Conservation (phyloP, 1,140 invertebrate genomes). For the Bombus polaris region DNA sequence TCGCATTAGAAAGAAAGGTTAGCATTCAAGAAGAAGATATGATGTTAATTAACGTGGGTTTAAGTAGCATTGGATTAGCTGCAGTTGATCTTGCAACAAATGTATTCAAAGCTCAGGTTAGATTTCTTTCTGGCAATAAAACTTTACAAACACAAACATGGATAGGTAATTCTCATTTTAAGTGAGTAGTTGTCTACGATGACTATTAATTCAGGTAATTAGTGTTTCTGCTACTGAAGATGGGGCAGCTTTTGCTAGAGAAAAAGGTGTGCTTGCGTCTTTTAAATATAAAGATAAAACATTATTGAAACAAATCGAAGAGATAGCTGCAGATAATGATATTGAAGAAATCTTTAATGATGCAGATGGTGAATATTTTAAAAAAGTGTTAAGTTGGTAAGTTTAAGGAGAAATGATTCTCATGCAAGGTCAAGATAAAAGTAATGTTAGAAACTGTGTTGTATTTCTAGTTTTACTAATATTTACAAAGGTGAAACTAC, state of each 20-base stretch:
- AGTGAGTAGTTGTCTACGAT: background rate
- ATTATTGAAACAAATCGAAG: constrained; percentile 82
- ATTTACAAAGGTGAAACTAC: constrained; percentile 71
- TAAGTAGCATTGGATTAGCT: constrained; percentile 85
- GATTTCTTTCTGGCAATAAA: background rate
- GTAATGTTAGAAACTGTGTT: constrained; percentile 10
- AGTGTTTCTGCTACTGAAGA: constrained; percentile 84
- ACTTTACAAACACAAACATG: background rate
- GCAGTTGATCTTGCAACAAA: constrained; percentile 86
- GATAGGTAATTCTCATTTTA: background rate
- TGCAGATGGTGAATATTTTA: constrained; percentile 84
- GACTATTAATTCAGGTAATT: constrained; percentile 82
- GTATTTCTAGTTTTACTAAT: constrained; percentile 75
- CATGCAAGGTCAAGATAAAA: background rate
- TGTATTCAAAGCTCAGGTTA: constrained; percentile 85
- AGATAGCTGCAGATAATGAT: constrained; percentile 83
- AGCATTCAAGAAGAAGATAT: constrained; percentile 83
- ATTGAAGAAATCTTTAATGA: constrained; percentile 85
- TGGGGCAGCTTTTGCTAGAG: constrained; percentile 82
- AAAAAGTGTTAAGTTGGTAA: constrained; percentile 83
- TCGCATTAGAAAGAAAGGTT: constrained; percentile 84
- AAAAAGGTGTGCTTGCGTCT: constrained; percentile 85
- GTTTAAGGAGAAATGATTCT: constrained; percentile 31
- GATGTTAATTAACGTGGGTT: constrained; percentile 84
- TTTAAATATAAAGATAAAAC: constrained; percentile 84